Percentiles rank a stretch among this genome's conserved stretches.
Evolutionary conservation across 2,888 invertebrate species (phyloP).

Genomic region (Eupeodes latifasciatus): DNA sequence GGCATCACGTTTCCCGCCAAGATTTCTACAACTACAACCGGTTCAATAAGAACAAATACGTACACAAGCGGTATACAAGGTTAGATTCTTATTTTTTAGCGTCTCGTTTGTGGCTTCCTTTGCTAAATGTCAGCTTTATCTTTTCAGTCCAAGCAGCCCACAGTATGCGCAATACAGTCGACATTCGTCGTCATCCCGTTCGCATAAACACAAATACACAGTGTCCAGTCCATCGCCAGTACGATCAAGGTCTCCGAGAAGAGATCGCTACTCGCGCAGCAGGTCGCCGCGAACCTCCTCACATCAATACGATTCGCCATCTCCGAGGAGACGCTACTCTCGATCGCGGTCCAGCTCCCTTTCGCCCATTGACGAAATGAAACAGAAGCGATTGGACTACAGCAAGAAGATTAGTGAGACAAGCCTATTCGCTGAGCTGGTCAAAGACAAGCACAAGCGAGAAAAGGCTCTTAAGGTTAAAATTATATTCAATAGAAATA

Average conservation of each 20-base stretch:
- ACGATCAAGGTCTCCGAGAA: constrained; percentile 84
- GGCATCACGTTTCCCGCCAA: constrained; percentile 70
- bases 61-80: constrained; percentile 81
- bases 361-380: constrained; percentile 82
- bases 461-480: constrained; percentile 87
- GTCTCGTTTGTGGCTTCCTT: neutral
- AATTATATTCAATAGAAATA: neutral
- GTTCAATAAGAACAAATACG: constrained; percentile 81
- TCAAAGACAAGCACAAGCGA: constrained; percentile 93
- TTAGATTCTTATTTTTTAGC: constrained; percentile 56
- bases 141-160: constrained; percentile 80
- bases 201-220: constrained; percentile 80
- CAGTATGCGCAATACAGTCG: constrained; percentile 78
- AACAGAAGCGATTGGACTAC: constrained; percentile 86
- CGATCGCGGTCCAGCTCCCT: constrained; percentile 83
- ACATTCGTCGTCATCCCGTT: constrained; percentile 79
- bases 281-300: constrained; percentile 80
- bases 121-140: neutral
- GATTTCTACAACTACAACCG: constrained; percentile 80
- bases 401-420: constrained; percentile 94
- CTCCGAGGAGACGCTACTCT: constrained; percentile 79
- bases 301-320: constrained; percentile 81
- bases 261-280: constrained; percentile 82
- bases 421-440: constrained; percentile 94
- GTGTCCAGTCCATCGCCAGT: constrained; percentile 83